phyloP scores from a whole-genome alignment of 1,140 invertebrate species.

The Globodera rostochiensis region DNA sequence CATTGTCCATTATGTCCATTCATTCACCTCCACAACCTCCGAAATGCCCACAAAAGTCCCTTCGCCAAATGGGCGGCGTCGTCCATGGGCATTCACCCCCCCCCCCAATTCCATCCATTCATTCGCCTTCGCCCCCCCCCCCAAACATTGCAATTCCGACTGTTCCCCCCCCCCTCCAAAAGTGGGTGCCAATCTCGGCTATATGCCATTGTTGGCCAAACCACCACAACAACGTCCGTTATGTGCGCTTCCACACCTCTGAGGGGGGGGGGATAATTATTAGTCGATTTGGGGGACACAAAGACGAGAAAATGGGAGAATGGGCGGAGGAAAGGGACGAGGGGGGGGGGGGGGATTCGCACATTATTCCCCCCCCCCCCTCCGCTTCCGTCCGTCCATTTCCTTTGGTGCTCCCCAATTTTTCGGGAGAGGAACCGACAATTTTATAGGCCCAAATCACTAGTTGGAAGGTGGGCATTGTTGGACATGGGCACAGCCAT shows the following conservation, averaged over 20 bases:
- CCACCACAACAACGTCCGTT: not conserved
- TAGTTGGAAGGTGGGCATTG: not conserved
- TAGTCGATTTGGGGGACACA: constrained; percentile 3
- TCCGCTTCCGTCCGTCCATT: not conserved
- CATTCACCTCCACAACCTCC: constrained; percentile 4
- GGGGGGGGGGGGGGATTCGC: not conserved
- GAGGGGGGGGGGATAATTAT: not conserved
- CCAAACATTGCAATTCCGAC: not conserved
- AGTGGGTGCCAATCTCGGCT: not conserved
- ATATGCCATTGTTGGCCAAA: constrained; percentile 1
- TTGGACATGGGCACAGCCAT: not conserved
- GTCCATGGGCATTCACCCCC: not conserved
- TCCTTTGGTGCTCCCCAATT: not conserved
- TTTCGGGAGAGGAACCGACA: constrained; percentile 1
- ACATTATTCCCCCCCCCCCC: not conserved
- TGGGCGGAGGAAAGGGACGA: not conserved
- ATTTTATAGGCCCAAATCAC: not conserved
- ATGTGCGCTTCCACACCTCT: constrained; percentile 1
- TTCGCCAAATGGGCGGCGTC: not conserved
- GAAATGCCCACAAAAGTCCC: constrained; percentile 6
- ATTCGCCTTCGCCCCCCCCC: constrained; percentile 5
- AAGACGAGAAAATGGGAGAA: not conserved
- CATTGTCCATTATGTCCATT: constrained; percentile 1
- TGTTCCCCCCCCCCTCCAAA: not conserved
- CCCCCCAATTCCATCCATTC: no score